Percentiles rank a stretch among this genome's conserved stretches.
Conservation (phyloP, 2,888 invertebrate genomes). For the Clunio marinus region DNA sequence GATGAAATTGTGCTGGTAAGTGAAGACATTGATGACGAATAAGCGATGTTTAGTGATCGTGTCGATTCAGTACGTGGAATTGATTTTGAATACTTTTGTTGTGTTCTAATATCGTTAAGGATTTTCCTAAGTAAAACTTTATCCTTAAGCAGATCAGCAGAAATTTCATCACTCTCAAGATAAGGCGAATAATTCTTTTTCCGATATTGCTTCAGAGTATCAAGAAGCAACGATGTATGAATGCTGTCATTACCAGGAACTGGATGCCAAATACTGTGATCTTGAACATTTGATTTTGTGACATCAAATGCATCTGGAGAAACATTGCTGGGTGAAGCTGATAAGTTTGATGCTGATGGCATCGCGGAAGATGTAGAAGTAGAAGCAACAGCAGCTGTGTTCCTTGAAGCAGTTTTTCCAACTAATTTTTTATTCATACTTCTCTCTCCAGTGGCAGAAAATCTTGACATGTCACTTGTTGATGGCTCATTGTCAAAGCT, state of each 20-base stretch:
- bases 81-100: constrained; percentile 49
- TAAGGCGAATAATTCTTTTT: constrained; percentile 38
- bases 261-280: constrained; percentile 37
- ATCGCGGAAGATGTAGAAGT: too few species aligned
- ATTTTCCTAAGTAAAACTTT: constrained; percentile 67
- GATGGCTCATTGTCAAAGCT: constrained; percentile 1
- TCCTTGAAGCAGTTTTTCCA: too few species aligned
- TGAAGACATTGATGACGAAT: constrained; percentile 45
- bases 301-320: constrained; percentile 22
- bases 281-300: constrained; percentile 34
- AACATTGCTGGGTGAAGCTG: neutral
- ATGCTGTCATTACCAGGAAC: constrained; percentile 27
- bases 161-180: constrained; percentile 61
- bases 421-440: neutral
- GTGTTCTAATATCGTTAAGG: constrained; percentile 67
- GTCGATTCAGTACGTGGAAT: constrained; percentile 44
- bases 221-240: constrained; percentile 24
- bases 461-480: constrained; percentile 22
- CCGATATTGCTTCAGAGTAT: constrained; percentile 32
- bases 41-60: constrained; percentile 48
- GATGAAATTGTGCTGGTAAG: constrained; percentile 39
- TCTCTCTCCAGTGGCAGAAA: neutral
- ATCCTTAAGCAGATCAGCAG: constrained; percentile 69
- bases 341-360: too few species aligned
- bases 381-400: too few species aligned